Evolutionary conservation across 2,888 invertebrate genomes (phyloP), one percentile per base, ranked within the genome.

Genomic region (Andricus curvator): DNA sequence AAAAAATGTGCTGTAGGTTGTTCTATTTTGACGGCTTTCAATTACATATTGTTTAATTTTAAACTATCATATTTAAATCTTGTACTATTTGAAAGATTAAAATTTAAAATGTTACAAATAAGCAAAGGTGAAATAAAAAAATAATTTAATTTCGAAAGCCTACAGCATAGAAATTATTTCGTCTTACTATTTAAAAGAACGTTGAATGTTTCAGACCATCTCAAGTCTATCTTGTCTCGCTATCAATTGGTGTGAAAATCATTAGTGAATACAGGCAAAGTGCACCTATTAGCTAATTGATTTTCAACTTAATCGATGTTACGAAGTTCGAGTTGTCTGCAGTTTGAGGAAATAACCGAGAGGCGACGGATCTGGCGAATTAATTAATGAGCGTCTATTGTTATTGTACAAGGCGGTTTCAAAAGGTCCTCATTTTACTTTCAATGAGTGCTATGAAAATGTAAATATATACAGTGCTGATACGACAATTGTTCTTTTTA

Each of bases 321-420:
- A n/a, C 51, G 51, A 70, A 70, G 70, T 51, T 70, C 20, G n/a
- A 51, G 70, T 29, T 48, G 48, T 70, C 48, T 51, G 48, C 70
- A 44, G 70, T 70, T 48, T 70, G 20, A 70, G 70, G 70, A 51
- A 51, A 70, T 70, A 70, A 70, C 70, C 48, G 20, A 70, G 70
- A 51, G 48, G 25, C 70, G 48, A 70, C 48, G 48, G 51, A 70
- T 70, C 51, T 51, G 25, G 70, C 20, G 51, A 70, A 70, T 70
- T 70, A 70, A 70, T 70, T 70, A 70, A 70, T 29, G 70, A 70
- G 70, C 9, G 29, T 29, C 70, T 25, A 70, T 70, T 70, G 70
- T 70, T 51, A 51, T 51, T 70, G 33, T 48, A 51, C 48, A 51
- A 70, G 51, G 51, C 25, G 11, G 48, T 51, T 70, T 51, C n/a